phyloP scores from a whole-genome alignment of 2,888 invertebrate genomes.

The Spialia ferax region DNA sequence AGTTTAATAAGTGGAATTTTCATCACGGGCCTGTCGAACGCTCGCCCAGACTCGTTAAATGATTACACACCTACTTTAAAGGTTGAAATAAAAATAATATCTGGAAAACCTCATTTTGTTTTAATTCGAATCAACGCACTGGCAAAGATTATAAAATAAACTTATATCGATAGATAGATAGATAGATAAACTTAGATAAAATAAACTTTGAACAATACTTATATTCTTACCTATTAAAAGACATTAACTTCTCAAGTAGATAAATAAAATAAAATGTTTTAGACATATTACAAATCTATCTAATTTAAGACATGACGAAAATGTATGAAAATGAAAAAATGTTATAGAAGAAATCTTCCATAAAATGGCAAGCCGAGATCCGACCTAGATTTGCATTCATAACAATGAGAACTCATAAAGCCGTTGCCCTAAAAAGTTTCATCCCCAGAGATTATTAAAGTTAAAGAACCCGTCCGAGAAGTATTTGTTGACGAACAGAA shows the following conservation, averaged over 20 bases:
- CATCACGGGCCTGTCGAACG: conserved; percentile 59
- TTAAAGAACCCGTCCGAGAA: conserved; percentile 22
- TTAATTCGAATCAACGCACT: too few species aligned
- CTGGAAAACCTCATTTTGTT: too few species aligned
- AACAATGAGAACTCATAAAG: conserved; percentile 39
- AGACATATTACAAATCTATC: too few species aligned
- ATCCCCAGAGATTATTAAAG: conserved; percentile 33
- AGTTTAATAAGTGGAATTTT: conserved; percentile 73
- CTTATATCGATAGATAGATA: too few species aligned
- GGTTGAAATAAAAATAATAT: too few species aligned
- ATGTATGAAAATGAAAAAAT: not conserved
- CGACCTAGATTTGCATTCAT: conserved; percentile 36
- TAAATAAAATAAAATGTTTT: not conserved
- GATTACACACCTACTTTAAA: too few species aligned
- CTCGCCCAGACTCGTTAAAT: conserved; percentile 59
- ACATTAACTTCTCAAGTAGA: not conserved
- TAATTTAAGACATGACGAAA: too few species aligned
- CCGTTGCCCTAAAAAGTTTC: conserved; percentile 29
- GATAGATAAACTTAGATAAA: too few species aligned
- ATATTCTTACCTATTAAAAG: too few species aligned
- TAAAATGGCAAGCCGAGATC: conserved; percentile 20
- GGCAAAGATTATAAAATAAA: too few species aligned
- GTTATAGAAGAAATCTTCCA: conserved; percentile 10
- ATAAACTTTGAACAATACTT: too few species aligned
- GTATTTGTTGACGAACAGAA: conserved; percentile 28